Conservation (phyloP, 2,113 vertebrate species). For the Eurypyga helias region DNA sequence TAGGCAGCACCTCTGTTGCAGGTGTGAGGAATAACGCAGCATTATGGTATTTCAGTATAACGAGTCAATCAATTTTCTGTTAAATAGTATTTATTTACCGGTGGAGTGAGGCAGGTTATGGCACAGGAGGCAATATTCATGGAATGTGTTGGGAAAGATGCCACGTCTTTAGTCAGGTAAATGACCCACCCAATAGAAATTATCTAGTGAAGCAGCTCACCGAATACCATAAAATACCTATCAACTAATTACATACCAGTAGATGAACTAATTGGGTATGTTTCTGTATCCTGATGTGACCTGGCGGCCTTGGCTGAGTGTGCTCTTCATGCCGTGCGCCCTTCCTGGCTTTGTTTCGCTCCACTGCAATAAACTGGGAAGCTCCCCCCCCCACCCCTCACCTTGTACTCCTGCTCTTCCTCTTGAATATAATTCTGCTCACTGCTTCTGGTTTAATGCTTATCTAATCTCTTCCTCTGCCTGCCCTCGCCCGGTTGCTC, state of each 20-base stretch:
- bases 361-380: not conserved
- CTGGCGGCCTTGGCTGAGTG: accelerated
- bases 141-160: slow-evolving; percentile 8
- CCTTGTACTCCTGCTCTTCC: not conserved
- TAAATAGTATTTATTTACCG: not conserved
- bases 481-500: not conserved
- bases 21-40: not conserved
- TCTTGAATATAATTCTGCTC: not conserved
- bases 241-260: not conserved
- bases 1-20: not conserved
- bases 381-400: no score
- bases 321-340: not conserved
- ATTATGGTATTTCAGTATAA: not conserved
- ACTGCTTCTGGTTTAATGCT: not conserved
- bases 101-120: not conserved
- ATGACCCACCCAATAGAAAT: not conserved
- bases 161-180: not conserved
- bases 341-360: not conserved
- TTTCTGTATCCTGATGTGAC: not conserved
- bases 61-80: not conserved
- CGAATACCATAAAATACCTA: not conserved
- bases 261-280: not conserved
- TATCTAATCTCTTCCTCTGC: not conserved
- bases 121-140: slow-evolving; percentile 10
- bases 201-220: not conserved